Evolutionary conservation across 2,797 vertebrate species (phyloP), one percentile per base, ranked within the genome.

Genomic region (Hephaestus fuliginosus): DNA sequence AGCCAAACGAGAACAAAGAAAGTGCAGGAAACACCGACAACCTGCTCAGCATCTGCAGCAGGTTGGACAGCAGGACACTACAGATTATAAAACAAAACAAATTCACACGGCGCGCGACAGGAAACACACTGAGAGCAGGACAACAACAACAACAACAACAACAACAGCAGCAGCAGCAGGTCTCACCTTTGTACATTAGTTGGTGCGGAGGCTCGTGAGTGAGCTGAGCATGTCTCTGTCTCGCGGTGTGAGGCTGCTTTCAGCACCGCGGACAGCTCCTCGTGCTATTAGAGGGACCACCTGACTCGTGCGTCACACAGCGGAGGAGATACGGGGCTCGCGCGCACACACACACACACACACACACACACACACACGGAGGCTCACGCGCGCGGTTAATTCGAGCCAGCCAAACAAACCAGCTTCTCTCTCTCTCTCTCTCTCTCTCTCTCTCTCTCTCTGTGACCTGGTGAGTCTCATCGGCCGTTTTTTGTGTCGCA

Each of bases 211-310:
- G 63, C 15, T 86, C 52, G 79, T 51, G 81, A 60, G 78, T 56
- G 86, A 74, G 57, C 78, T 88, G 83, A 77, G 78, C 93, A 93
- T 94, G 79, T 88, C 94, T 79, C 76, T 70, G 67, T 66, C 71
- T 72, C 65, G 56, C 80, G 7, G 67, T 44, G 90, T 73, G 89
- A 92, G 79, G 87, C 82, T 89, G 91, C 62, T 91, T 91, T 97
- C 97, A 98, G 97, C 93, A 97, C 97, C 94, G 79, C 77, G 97
- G 97, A 97, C 96, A 98, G 97, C 96, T 96, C 96, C 95, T 92
- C 88, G 8, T n/a, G 77, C 90, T 94, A 90, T 93, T 92, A 86
- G 86, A 94, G 76, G 56, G 39, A 70, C 90, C 95, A 93, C 91
- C 84, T 94, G 93, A 94, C 91, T 86, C 78, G 74, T 94, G 92